A percentile compares a stretch with the other conserved stretches of the same genome.
These are phyloP conservation scores for Arvicanthis niloticus DNA, from an alignment of 2,113 vertebrate species.

Conservation along the genomic window DNA sequence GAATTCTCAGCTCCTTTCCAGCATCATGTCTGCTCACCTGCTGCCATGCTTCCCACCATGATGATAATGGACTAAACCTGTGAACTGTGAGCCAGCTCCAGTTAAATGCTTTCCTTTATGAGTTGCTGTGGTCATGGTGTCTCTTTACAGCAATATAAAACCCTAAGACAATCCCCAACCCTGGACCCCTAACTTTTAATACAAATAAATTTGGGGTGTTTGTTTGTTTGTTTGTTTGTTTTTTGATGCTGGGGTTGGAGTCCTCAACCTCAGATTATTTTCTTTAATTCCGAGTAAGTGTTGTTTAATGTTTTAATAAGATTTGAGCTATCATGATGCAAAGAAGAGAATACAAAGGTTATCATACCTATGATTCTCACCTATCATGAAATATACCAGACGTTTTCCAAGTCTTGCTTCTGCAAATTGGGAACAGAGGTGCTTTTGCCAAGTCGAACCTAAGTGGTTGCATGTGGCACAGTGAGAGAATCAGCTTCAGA, in stretches of 20 bases:
- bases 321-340: conserved; percentile 64
- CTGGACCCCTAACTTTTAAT: not conserved
- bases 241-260: not conserved
- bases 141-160: not conserved
- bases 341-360: conserved; percentile 26
- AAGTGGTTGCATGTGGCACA: not conserved
- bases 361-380: not conserved
- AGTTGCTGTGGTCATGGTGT: not conserved
- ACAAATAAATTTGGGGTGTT: not conserved
- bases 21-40: not conserved
- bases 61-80: too few relatives aligned
- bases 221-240: too few relatives aligned
- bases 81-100: too few relatives aligned
- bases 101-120: too few relatives aligned
- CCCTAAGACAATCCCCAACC: not conserved
- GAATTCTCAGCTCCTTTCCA: not conserved
- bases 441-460: not conserved
- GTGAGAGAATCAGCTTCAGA: not conserved
- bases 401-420: not conserved
- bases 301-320: conserved; percentile 49
- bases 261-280: not conserved
- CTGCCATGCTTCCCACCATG: too few relatives aligned
- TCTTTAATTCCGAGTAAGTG: conserved; percentile 65
- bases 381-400: not conserved
- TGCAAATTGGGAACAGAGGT: not conserved